These are phyloP conservation scores for Octopus sinensis DNA, from an alignment of 1,140 invertebrate genomes.

Conservation along the genomic window DNA sequence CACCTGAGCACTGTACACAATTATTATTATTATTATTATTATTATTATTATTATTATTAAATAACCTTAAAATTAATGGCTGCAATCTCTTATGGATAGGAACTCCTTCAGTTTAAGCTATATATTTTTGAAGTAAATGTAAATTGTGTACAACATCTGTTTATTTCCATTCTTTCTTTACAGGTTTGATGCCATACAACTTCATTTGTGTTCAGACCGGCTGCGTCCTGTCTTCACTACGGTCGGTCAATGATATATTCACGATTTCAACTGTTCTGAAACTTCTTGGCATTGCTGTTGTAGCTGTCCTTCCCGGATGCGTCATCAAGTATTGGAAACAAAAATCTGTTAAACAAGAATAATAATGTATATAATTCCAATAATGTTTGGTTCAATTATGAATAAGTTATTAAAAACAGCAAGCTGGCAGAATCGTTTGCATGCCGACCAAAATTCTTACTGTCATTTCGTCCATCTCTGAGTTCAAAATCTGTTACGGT, in stretches of 20 bases:
- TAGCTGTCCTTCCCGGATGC: slow-evolving; percentile 58
- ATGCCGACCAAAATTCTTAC: too few relatives aligned
- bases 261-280: slow-evolving; percentile 59
- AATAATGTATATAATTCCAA: not conserved
- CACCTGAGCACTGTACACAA: not conserved
- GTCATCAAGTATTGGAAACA: slow-evolving; percentile 30
- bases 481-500: too few relatives aligned
- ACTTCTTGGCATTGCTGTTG: slow-evolving; percentile 60
- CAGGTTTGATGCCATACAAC: slow-evolving; percentile 69
- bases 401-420: too few relatives aligned
- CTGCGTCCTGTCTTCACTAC: slow-evolving; percentile 62
- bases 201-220: slow-evolving; percentile 68
- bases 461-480: too few relatives aligned
- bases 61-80: too few relatives aligned
- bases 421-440: too few relatives aligned
- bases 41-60: too few relatives aligned
- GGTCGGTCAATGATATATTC: slow-evolving; percentile 64
- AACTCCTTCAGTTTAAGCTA: not conserved
- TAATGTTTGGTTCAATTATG: too few relatives aligned
- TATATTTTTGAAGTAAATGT: not conserved
- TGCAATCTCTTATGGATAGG: too few relatives aligned
- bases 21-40: slow-evolving; percentile 1
- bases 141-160: not conserved
- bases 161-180: slow-evolving; percentile 26
- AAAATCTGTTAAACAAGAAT: not conserved